Evolutionary conservation across 1,140 invertebrate genomes (phyloP), one percentile per base, ranked within the genome.

Genomic region (Samia ricini): DNA sequence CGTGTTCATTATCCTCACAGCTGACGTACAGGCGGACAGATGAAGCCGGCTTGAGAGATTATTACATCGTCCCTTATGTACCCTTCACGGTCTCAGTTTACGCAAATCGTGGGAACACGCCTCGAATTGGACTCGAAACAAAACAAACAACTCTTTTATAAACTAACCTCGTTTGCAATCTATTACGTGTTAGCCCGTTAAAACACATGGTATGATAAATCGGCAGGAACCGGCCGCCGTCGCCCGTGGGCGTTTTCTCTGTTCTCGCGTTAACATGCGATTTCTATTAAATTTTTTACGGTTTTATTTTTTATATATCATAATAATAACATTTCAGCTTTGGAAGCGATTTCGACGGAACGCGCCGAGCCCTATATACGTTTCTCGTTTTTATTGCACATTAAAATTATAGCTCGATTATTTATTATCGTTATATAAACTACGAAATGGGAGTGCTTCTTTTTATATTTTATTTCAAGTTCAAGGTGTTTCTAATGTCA

Each of bases 141-240:
- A 64, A 69, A 64, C 63, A 69, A 69, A 69, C 63, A 64, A 26
- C 60, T 15, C 52, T 60, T 60, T 64, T 69, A 63, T 69, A 65
- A 62, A 65, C 56, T 69, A 63, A 69, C 68, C 68, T 65, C 56
- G 68, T 69, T 69, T 42, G 60, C 29, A n/a, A 56, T 64, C 29
- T 69, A 59, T 64, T 61, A 33, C 36, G 56, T 69, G 51, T 60
- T 60, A 18, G 51, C 21, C 33, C 29, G 61, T 57, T 33, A 19
- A 26, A 65, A 62, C 63, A 64, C 61, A 58, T 60, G 60, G 56
- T 29, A 10, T 10, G 22, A 20, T 7, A 10, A 52, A 21, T 6
- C 19, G 22, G 18, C 33, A n/a, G 18, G 5, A 21, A 4, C 7
- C 10, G 8, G 19, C 22, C 19, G 22, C 20, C 22, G 51, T 12